Evolutionary conservation across 2,797 vertebrate genomes (phyloP).

Genomic region (Mus spretus): DNA sequence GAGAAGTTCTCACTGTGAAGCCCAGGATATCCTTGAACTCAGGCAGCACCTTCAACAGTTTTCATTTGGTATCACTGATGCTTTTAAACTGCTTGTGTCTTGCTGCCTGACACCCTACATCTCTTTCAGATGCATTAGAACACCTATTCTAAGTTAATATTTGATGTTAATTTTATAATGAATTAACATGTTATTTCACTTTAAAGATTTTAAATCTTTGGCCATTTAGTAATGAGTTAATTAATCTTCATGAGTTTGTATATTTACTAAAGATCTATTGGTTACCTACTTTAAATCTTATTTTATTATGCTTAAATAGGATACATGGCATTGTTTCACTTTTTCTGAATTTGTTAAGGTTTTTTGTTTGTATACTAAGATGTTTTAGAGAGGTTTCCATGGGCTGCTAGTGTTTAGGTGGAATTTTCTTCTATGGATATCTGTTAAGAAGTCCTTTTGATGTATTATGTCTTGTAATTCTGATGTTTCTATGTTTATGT

Average conservation of each 20-base stretch:
- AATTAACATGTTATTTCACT: conserved; percentile 32
- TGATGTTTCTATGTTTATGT: background rate
- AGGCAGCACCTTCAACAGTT: background rate
- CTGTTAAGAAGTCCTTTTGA: background rate
- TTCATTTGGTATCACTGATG: background rate
- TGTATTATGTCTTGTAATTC: background rate
- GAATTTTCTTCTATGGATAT: background rate
- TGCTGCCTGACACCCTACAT: background rate
- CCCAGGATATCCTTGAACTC: background rate
- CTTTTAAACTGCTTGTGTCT: conserved; percentile 22
- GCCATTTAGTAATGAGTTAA: background rate
- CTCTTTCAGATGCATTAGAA: conserved; percentile 28
- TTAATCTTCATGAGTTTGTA: background rate
- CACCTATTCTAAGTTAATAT: background rate
- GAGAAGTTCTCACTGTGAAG: background rate
- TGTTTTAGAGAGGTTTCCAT: background rate
- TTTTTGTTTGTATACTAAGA: background rate
- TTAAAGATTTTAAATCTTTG: conserved; percentile 57
- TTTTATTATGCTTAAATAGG: background rate
- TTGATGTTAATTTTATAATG: conserved; percentile 29
- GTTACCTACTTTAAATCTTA: background rate
- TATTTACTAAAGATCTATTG: background rate
- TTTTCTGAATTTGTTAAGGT: background rate
- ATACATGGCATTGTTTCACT: background rate
- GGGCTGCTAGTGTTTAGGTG: background rate